Evolutionary conservation across 2,113 vertebrate genomes (phyloP).

Genomic region (Leptosomus discolor): DNA sequence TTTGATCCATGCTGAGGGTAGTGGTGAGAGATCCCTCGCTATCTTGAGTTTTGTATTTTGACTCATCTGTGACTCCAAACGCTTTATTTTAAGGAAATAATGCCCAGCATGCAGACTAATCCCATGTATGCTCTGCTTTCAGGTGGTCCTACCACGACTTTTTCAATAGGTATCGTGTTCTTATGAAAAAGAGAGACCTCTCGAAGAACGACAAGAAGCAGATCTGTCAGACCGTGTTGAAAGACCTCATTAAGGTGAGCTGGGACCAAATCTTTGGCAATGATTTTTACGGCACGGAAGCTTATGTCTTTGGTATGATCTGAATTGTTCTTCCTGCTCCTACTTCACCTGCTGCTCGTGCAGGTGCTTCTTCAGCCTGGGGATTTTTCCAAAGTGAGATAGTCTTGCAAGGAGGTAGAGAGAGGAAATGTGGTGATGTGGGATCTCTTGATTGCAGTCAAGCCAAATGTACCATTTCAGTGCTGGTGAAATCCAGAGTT

Average conservation of each 20-base stretch:
- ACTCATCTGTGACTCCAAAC: fast-evolving
- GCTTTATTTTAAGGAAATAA: not conserved
- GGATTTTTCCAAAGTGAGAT: not conserved
- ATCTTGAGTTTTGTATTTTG: fast-evolving
- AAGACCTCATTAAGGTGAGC: conserved; percentile 87
- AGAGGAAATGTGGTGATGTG: not conserved
- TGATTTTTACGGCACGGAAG: not conserved
- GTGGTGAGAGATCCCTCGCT: not conserved
- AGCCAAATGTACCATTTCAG: fast-evolving
- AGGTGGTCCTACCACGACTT: conserved; percentile 97
- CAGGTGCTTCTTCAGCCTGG: not conserved
- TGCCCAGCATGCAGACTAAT: not conserved
- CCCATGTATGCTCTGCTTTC: not conserved
- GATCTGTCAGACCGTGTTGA: conserved; percentile 84
- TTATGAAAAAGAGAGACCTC: conserved; percentile 85
- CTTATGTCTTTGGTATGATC: fast-evolving
- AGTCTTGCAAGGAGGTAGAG: fast-evolving
- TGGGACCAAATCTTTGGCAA: not conserved
- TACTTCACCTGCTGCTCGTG: not conserved
- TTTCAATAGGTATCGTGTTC: conserved; percentile 89
- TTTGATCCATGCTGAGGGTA: not conserved
- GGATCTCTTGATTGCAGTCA: not conserved
- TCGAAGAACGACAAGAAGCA: conserved; percentile 80
- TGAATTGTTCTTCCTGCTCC: not conserved
- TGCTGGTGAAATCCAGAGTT: not conserved